Conservation (phyloP, 2,113 vertebrate genomes). For the Rhabdornis inornatus region DNA sequence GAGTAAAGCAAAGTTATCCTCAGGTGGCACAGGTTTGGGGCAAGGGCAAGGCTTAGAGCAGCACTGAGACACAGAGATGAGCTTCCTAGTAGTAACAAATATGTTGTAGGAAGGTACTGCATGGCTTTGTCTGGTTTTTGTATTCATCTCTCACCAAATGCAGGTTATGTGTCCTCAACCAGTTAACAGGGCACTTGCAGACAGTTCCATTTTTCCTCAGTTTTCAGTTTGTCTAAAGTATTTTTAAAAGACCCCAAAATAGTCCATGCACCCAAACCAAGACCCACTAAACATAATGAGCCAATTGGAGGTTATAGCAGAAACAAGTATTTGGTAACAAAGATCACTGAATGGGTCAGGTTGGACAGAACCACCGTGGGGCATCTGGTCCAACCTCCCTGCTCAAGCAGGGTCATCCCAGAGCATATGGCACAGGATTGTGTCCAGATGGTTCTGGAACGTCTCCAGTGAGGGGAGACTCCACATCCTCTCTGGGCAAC, state of each 20-base stretch:
- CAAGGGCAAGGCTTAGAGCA: neutral
- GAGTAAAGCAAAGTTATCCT: neutral
- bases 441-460: neutral
- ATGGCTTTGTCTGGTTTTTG: neutral
- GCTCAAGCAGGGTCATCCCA: neutral
- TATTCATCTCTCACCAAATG: neutral
- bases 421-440: neutral
- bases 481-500: neutral
- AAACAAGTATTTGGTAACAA: neutral
- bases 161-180: neutral
- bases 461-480: neutral
- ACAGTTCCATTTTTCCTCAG: neutral
- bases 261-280: neutral
- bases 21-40: neutral
- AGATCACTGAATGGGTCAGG: neutral
- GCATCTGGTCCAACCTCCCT: neutral
- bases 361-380: neutral
- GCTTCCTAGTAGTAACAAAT: neutral
- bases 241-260: fast-evolving
- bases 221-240: neutral
- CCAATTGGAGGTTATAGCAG: neutral
- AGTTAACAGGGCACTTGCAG: neutral
- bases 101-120: neutral
- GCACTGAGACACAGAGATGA: neutral
- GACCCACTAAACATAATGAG: neutral